phyloP scores from a whole-genome alignment of 2,888 invertebrate genomes.

The Drosophila prolongata region DNA sequence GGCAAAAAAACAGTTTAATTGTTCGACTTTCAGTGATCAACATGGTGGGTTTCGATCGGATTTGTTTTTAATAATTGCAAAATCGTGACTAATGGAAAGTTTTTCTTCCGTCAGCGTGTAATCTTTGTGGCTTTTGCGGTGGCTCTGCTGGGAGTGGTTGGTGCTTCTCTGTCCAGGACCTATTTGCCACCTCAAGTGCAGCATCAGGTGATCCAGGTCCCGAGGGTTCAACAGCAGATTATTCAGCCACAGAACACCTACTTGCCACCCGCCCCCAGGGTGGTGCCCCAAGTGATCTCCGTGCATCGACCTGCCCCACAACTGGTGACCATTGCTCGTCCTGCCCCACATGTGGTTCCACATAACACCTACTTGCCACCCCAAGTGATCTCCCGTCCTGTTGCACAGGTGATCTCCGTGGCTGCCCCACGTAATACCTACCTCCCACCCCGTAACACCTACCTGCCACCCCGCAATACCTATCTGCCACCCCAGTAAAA shows the following conservation, averaged over 20 bases:
- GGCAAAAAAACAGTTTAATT: conserved; percentile 43
- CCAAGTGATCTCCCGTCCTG: conserved; percentile 4
- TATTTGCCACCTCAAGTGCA: conserved; percentile 47
- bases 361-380: conserved; percentile 8
- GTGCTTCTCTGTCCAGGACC: conserved; percentile 8
- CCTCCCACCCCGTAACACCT: background rate
- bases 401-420: conserved; percentile 9
- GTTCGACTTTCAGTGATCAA: conserved; percentile 47
- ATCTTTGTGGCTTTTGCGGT: conserved; percentile 26
- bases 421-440: conserved; percentile 15
- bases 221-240: conserved; percentile 18
- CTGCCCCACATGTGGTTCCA: background rate
- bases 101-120: conserved; percentile 33
- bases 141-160: conserved; percentile 28
- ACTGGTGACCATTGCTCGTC: background rate
- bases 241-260: conserved; percentile 40
- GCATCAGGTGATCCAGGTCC: conserved; percentile 18
- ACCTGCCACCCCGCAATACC: conserved; percentile 49
- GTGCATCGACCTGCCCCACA: conserved; percentile 13
- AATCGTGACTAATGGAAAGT: conserved; percentile 10
- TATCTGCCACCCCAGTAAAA: conserved; percentile 45
- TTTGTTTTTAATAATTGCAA: background rate
- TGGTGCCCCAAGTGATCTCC: conserved; percentile 20
- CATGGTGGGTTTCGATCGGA: conserved; percentile 55
- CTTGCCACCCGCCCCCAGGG: conserved; percentile 39